A percentile compares a stretch with the other conserved stretches of the same genome.
phyloP scores from a whole-genome alignment of 2,888 invertebrate species.

The Drosophila tripunctata region DNA sequence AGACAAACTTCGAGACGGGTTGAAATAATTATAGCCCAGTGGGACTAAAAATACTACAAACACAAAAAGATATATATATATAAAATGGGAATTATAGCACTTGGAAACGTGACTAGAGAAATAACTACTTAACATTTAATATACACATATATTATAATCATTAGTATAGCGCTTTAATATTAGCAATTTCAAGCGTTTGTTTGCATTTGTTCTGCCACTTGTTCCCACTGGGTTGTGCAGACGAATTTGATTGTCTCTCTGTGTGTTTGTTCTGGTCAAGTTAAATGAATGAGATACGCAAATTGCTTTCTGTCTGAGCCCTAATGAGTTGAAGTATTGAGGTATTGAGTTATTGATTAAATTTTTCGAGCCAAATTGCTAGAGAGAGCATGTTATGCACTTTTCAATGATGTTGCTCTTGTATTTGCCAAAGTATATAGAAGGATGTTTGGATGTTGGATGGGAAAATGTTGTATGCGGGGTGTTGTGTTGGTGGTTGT shows the following conservation, averaged over 20 bases:
- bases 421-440: conserved; percentile 10
- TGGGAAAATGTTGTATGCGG: conserved; percentile 14
- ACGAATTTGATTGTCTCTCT: conserved; percentile 12
- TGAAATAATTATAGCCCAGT: conserved; percentile 51
- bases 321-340: conserved; percentile 43
- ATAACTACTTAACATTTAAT: background rate
- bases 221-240: conserved; percentile 4
- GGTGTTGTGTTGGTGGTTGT: conserved; percentile 60
- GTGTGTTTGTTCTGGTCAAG: conserved; percentile 55
- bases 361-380: conserved; percentile 30
- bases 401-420: conserved; percentile 7
- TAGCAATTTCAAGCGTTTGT: background rate
- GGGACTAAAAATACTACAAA: conserved; percentile 13
- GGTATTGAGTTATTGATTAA: conserved; percentile 41
- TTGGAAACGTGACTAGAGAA: background rate
- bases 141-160: background rate
- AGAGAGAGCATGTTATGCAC: conserved; percentile 37
- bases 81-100: background rate
- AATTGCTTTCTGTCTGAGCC: conserved; percentile 18
- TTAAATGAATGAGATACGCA: conserved; percentile 51
- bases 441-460: too few relatives aligned
- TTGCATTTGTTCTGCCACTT: background rate
- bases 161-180: background rate
- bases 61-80: background rate
- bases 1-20: conserved; percentile 17